A percentile compares a stretch with the other conserved stretches of the same genome.
phyloP scores from a whole-genome alignment of 2,888 invertebrate genomes.

The Gortyna flavago region DNA sequence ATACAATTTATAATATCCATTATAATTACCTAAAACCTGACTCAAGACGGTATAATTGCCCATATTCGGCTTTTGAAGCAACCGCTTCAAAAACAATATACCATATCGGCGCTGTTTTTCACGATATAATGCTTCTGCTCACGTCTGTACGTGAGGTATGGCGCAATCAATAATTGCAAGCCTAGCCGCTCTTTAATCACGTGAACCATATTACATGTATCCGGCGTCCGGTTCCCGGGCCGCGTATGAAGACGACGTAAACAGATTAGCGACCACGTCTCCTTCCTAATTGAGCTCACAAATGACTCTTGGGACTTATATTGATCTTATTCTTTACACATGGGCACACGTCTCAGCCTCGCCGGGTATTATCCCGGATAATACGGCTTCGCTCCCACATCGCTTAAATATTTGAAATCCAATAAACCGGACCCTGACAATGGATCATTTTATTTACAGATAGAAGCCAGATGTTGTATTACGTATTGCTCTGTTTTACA shows the following conservation, averaged over 20 bases:
- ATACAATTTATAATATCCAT: neutral
- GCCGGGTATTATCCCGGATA: slow-evolving; percentile 54
- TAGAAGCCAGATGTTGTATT: slow-evolving; percentile 23
- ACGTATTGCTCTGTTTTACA: slow-evolving; percentile 13
- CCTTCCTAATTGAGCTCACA: slow-evolving; percentile 40
- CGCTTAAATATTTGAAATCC: slow-evolving; percentile 46
- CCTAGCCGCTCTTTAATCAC: slow-evolving; percentile 3
- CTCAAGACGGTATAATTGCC: neutral
- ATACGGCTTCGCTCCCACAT: slow-evolving; percentile 24
- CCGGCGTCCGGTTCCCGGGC: neutral
- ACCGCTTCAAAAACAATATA: neutral
- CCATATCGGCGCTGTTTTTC: neutral
- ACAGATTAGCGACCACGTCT: slow-evolving; percentile 51
- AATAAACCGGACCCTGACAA: slow-evolving; percentile 36
- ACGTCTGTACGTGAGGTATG: neutral
- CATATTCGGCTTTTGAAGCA: slow-evolving; percentile 4
- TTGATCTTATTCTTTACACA: slow-evolving; percentile 58
- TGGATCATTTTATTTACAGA: slow-evolving; percentile 51
- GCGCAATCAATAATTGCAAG: slow-evolving; percentile 20
- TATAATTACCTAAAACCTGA: neutral
- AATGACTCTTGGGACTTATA: slow-evolving; percentile 44
- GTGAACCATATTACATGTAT: neutral
- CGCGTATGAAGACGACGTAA: slow-evolving; percentile 29
- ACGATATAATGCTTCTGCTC: neutral
- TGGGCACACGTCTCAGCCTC: slow-evolving; percentile 17